These are phyloP conservation scores for Odontophorus gujanensis DNA, from an alignment of 2,113 vertebrate species.

Conservation along the genomic window DNA sequence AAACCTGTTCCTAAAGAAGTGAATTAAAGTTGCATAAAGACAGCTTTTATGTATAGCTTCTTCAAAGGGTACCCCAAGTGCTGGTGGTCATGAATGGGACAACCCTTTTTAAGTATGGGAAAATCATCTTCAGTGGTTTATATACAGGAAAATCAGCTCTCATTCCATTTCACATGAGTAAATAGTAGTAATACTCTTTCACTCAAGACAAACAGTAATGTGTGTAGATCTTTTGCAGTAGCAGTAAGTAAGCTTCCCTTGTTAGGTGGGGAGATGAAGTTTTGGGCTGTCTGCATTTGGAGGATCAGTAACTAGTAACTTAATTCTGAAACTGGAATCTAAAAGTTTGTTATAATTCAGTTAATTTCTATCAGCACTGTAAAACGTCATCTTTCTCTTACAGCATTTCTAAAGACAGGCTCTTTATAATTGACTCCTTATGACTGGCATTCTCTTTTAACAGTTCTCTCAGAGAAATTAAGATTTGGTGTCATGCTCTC, in stretches of 20 bases:
- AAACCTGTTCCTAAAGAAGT: background rate
- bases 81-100: background rate
- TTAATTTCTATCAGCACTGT: background rate
- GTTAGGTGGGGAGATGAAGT: fast-evolving
- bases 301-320: background rate
- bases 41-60: background rate
- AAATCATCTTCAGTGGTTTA: background rate
- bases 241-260: background rate
- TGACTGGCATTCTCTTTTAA: background rate
- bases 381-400: background rate
- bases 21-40: background rate
- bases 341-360: background rate
- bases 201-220: background rate
- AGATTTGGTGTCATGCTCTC: background rate
- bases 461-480: background rate
- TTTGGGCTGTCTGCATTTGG: background rate
- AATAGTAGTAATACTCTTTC: background rate
- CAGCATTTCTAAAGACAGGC: background rate
- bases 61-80: background rate
- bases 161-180: background rate
- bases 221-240: background rate
- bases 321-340: background rate
- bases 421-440: background rate
- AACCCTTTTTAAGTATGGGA: background rate
- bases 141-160: background rate